Base-by-base conservation (phyloP, 2,113 vertebrate species). In the Atlantisia rogersi region DNA sequence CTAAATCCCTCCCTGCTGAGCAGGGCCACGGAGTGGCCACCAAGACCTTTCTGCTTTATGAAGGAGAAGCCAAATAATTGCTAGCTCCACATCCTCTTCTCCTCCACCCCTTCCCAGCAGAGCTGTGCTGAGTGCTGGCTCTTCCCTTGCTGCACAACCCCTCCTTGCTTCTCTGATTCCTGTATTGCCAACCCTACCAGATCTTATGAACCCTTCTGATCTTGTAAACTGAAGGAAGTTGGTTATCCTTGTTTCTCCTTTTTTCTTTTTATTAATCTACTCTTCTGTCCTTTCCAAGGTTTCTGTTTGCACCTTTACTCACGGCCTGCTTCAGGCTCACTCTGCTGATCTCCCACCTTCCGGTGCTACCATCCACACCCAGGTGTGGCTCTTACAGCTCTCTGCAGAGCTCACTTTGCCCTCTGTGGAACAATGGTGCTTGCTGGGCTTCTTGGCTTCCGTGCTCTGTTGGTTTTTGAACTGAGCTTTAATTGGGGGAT, bases 341-440 rank as follows among this genome's bases (percentile, higher is more conserved):
- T 73, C 53, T 85, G 18, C 48, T 60, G 15, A 14, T 32, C 37
- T 64, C 63, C 21, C n/a, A 25, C 52, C 21, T 71, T 50, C 21
- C 1, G 6, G 42, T 25, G 29, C 31, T 4, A 3, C n/a, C 1
- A 0, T 44, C 78, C 25, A 32, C 42, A 32, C 10, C 5, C 3
- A 0, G 0, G 1, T 0, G 0, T 0, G 1, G 2, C 46, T 64
- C 44, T 31, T 3, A 0, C 24, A 35, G 65, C 22, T n/a, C n/a
- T 44, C 39, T 3, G 2, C 22, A 89, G 32, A 37, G 21, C 48
- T 79, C 7, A 0, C 29, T 32, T 64, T 40, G 48, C 56, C 39
- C 65, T 53, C n/a, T 62, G 37, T 24, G 15, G 15, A 85, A 18
- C 0, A 0, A 15, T 31, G 28, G 7, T 52, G 8, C 37, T 84